Evolutionary conservation across 1,140 invertebrate species (phyloP), one percentile per base, ranked within the genome.

Genomic region (Tyrophagus putrescentiae): DNA sequence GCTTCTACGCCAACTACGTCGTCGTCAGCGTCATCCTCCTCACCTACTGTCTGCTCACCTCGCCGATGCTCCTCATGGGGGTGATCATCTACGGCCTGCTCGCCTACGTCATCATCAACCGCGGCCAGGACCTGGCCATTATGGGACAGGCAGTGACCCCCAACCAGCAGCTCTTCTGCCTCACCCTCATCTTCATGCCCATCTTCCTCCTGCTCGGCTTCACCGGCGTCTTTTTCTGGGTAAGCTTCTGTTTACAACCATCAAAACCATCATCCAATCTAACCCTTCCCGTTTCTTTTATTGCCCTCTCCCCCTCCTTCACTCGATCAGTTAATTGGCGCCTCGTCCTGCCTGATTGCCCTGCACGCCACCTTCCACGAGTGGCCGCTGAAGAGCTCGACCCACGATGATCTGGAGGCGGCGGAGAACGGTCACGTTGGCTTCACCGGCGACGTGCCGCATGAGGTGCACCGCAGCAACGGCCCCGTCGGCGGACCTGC

Each of bases 241-340:
- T 54, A 54, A 53, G 4, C 21, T 16, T 16, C 27, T 25, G 16
- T 25, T 13, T 54, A 13, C n/a, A n/a, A n/a, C n/a, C n/a, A n/a
- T n/a, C n/a, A n/a, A n/a, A n/a, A n/a, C n/a, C n/a, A n/a, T n/a
- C n/a, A n/a, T n/a, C n/a, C n/a, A n/a, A n/a, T n/a, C n/a, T n/a
- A n/a, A n/a, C n/a, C n/a, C n/a, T n/a, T n/a, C n/a, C n/a, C n/a
- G n/a, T n/a, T n/a, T n/a, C n/a, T 18, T 54, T 54, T 54, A 9
- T 54, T 9, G 28, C 2, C n/a, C 13, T 18, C 25, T 27, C 39
- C 16, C 39, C 52, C 13, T 32, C n/a, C n/a, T n/a, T n/a, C n/a
- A n/a, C n/a, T n/a, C n/a, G n/a, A n/a, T 31, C 39, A 54, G 52
- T 27, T 54, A 34, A 27, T 54, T 27, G 52, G 52, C 25, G 52